Conservation (phyloP, 1,140 invertebrate genomes). For the Euwallacea similis region DNA sequence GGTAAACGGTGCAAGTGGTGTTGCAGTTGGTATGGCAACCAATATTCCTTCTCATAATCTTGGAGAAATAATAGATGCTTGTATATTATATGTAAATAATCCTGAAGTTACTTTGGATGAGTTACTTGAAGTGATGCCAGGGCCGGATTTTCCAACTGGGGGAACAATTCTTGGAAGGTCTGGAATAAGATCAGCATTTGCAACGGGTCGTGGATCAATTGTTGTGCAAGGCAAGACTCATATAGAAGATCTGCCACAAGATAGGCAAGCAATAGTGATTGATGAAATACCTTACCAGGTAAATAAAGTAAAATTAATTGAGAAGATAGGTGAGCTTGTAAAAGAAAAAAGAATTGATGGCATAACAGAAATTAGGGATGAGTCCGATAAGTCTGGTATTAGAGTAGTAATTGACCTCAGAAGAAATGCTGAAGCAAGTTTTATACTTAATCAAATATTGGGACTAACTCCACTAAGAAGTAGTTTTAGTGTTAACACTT, state of each 20-base stretch:
- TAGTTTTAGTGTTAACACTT: neutral
- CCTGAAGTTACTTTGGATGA: neutral
- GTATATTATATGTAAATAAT: neutral
- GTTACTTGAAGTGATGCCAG: neutral
- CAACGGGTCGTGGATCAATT: neutral
- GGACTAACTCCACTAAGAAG: neutral
- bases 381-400: neutral
- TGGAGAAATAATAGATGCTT: neutral
- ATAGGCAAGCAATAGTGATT: neutral
- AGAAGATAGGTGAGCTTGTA: neutral
- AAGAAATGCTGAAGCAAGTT: neutral
- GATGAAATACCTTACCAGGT: neutral
- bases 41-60: slow-evolving; percentile 3
- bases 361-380: neutral
- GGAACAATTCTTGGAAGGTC: neutral
- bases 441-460: neutral
- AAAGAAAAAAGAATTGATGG: neutral
- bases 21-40: slow-evolving; percentile 6
- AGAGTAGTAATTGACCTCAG: neutral
- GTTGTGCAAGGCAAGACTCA: neutral
- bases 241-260: neutral
- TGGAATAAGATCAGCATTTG: neutral
- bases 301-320: neutral
- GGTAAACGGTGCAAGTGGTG: neutral
- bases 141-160: neutral